Base-by-base conservation (phyloP, 2,113 vertebrate species). In the Dryoscopus gambensis region DNA sequence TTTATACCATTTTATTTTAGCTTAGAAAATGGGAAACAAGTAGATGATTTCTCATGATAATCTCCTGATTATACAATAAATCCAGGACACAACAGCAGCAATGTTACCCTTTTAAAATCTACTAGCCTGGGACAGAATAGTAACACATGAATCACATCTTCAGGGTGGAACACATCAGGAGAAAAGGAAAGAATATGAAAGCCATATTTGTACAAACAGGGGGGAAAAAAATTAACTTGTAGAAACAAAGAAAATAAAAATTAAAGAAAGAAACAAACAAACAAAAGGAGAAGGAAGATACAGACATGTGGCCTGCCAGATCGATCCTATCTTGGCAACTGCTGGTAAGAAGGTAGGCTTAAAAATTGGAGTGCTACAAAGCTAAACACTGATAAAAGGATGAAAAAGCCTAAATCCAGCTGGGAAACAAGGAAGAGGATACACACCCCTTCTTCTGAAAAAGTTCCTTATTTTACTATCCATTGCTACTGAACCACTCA, bases 281-380 rank as follows among this genome's bases (percentile, higher is more conserved):
- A 53, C 7, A 62, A 59, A 81, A 77, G 57, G 8, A 55, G 20
- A 88, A 76, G n/a, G 33, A 65, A 37, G 17, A 52, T 20, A 59
- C 6, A 67, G 62, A 60, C 5, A 28, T 0, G 0, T 15, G 10
- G 30, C 23, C 31, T 78, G 39, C 13, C 39, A 71, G 39, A 79
- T 25, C 0, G 0, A 53, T 42, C 10, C 4, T 57, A 15, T 46
- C n/a, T 60, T 69, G 17, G 63, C 47, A 53, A 18, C 7, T 1
- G 0, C 28, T 75, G 14, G 10, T 40, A 69, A 60, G 39, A 79
- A 84, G 10, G 9, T 53, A 30, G 30, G 33, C 37, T 40, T 68
- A 62, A 53, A 52, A 92, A 73, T 4, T 23, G 12, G 15, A 52
- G 13, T 69, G 47, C 24, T n/a, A 42, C 4, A 39, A 56, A 83